A percentile compares a stretch with the other conserved stretches of the same genome.
These are phyloP conservation scores for Apotomis turbidana DNA, from an alignment of 2,888 invertebrate genomes.

Conservation along the genomic window DNA sequence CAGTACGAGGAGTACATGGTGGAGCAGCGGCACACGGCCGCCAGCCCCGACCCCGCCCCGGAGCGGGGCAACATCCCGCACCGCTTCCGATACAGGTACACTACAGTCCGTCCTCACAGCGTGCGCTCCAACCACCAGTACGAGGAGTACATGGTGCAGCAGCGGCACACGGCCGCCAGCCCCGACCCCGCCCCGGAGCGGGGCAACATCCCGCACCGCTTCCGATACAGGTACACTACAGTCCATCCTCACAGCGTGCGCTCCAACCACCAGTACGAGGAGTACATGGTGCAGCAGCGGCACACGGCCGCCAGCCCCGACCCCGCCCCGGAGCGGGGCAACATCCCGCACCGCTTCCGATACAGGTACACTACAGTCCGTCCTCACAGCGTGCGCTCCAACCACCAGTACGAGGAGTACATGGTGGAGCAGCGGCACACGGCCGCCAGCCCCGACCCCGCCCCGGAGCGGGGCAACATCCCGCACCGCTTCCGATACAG, in stretches of 20 bases:
- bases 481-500: slow-evolving; percentile 80
- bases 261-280: slow-evolving; percentile 94
- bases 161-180: slow-evolving; percentile 61
- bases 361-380: slow-evolving; percentile 64
- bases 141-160: slow-evolving; percentile 90
- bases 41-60: slow-evolving; percentile 59
- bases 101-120: slow-evolving; percentile 92
- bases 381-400: slow-evolving; percentile 92
- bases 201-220: slow-evolving; percentile 69
- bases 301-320: slow-evolving; percentile 60
- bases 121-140: slow-evolving; percentile 94
- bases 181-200: slow-evolving; percentile 64
- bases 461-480: slow-evolving; percentile 65
- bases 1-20: slow-evolving; percentile 94
- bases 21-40: slow-evolving; percentile 65
- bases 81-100: slow-evolving; percentile 79
- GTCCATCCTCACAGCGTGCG: slow-evolving; percentile 95
- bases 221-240: slow-evolving; percentile 78
- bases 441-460: slow-evolving; percentile 60
- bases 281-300: slow-evolving; percentile 86
- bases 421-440: slow-evolving; percentile 76
- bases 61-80: slow-evolving; percentile 68
- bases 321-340: slow-evolving; percentile 65
- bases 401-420: slow-evolving; percentile 95
- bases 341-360: slow-evolving; percentile 73